These are phyloP conservation scores for Pentamera pediparva DNA, from an alignment of 53 echinoderm and acorn worm genomes.

Conservation along the genomic window DNA sequence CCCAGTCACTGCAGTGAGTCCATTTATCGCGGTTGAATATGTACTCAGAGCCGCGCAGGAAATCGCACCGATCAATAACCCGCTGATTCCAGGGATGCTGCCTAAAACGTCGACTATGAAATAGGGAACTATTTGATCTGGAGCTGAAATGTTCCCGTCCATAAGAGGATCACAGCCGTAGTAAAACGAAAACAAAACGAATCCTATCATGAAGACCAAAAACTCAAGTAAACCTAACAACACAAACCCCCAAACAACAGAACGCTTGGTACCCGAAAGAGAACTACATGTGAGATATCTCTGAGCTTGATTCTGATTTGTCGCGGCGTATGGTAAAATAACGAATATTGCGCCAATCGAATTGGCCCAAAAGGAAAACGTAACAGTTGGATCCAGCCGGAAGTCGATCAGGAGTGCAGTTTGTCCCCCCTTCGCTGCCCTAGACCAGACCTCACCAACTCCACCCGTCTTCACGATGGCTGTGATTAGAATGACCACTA, in stretches of 20 bases:
- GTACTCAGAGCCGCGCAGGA: slow-evolving; percentile 9
- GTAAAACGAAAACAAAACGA: neutral
- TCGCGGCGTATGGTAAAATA: neutral
- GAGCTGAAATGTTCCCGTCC: neutral
- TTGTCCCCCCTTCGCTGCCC: neutral
- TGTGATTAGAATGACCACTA: neutral
- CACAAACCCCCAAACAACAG: neutral
- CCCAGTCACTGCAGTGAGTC: neutral
- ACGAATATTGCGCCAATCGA: neutral
- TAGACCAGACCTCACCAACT: neutral
- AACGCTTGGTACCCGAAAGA: neutral
- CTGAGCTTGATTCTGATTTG: slow-evolving; percentile 24
- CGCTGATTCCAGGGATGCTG: neutral
- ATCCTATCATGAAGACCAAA: neutral
- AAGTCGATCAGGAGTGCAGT: slow-evolving; percentile 4
- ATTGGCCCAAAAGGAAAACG: neutral
- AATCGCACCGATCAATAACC: neutral
- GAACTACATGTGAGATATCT: neutral
- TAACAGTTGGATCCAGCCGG: slow-evolving; percentile 1
- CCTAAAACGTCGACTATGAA: slow-evolving; percentile 5
- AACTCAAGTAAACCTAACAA: neutral
- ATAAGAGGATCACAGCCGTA: slow-evolving; percentile 5
- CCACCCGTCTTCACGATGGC: neutral
- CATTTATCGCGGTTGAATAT: slow-evolving; percentile 1
- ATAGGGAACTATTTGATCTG: slow-evolving; percentile 6